These are phyloP conservation scores for Cinclus cinclus DNA, from an alignment of 2,113 vertebrate genomes.

Conservation along the genomic window DNA sequence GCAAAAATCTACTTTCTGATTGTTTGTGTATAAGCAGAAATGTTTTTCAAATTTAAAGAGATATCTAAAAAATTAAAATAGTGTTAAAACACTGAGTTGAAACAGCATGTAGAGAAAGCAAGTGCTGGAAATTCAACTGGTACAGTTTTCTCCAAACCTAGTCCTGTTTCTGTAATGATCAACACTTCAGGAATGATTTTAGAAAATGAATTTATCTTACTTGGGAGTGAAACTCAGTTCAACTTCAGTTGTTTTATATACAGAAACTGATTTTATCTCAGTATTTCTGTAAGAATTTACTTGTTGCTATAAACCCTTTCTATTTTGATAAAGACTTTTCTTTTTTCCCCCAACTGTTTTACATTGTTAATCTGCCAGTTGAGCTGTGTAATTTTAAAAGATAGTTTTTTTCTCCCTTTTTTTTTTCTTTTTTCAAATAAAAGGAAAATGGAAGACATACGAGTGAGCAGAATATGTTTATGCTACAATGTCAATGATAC, in stretches of 20 bases:
- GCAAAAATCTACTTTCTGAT: not conserved
- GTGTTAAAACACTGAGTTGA: not conserved
- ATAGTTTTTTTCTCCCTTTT: not conserved
- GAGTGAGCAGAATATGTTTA: conserved; percentile 55
- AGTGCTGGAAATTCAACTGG: not conserved
- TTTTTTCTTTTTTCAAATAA: conserved; percentile 22
- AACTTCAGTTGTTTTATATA: conserved; percentile 40
- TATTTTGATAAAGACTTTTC: conserved; percentile 40
- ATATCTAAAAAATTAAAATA: conserved; percentile 16
- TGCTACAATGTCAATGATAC: conserved; percentile 49
- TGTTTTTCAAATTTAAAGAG: not conserved
- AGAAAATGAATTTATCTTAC: conserved; percentile 27
- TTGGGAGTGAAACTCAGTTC: conserved; percentile 5
- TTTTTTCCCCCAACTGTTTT: not conserved
- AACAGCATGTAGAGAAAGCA: conserved; percentile 4
- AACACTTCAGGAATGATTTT: conserved; percentile 31
- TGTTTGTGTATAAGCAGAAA: not conserved
- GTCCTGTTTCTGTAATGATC: conserved; percentile 19
- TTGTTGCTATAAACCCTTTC: conserved; percentile 43
- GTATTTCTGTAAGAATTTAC: conserved; percentile 40
- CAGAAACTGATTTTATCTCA: conserved; percentile 33
- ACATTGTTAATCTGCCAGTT: conserved; percentile 40
- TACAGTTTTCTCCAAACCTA: conserved; percentile 27
- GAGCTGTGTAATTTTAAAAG: not conserved
- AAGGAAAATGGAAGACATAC: conserved; percentile 37